Percentiles rank a stretch among this genome's conserved stretches.
phyloP scores from a whole-genome alignment of 2,888 invertebrate species.

The Drosophila dives region DNA sequence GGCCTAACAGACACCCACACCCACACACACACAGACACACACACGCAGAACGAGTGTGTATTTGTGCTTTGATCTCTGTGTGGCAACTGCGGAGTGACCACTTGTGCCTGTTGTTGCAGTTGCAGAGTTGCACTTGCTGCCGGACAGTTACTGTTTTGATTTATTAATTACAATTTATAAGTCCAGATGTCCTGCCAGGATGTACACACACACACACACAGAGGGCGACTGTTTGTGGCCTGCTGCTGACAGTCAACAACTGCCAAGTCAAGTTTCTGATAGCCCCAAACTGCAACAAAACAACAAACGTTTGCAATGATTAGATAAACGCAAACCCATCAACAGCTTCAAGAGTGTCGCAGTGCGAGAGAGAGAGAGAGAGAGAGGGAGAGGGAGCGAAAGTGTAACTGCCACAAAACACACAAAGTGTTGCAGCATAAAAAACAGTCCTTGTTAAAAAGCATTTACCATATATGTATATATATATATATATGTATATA shows the following conservation, averaged over 20 bases:
- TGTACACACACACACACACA: background rate
- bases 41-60: background rate
- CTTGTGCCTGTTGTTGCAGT: slow-evolving; percentile 20
- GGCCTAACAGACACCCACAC: slow-evolving; percentile 26
- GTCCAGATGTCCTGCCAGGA: slow-evolving; percentile 44
- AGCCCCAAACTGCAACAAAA: slow-evolving; percentile 21
- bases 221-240: slow-evolving; percentile 2
- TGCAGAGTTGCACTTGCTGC: slow-evolving; percentile 41
- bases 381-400: background rate
- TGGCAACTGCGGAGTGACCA: slow-evolving; percentile 18
- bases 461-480: too few species aligned
- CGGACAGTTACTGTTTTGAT: slow-evolving; percentile 67
- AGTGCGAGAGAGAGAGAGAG: background rate
- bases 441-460: background rate
- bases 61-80: slow-evolving; percentile 12
- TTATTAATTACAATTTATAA: slow-evolving; percentile 77
- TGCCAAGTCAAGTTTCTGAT: slow-evolving; percentile 51
- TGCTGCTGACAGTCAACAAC: slow-evolving; percentile 65
- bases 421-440: background rate
- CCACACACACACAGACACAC: slow-evolving; percentile 12
- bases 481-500: too few species aligned
- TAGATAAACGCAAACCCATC: slow-evolving; percentile 46
- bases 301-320: slow-evolving; percentile 32
- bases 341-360: slow-evolving; percentile 10
- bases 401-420: background rate